phyloP scores from a whole-genome alignment of 2,888 invertebrate species.

The Lapara coniferarum region DNA sequence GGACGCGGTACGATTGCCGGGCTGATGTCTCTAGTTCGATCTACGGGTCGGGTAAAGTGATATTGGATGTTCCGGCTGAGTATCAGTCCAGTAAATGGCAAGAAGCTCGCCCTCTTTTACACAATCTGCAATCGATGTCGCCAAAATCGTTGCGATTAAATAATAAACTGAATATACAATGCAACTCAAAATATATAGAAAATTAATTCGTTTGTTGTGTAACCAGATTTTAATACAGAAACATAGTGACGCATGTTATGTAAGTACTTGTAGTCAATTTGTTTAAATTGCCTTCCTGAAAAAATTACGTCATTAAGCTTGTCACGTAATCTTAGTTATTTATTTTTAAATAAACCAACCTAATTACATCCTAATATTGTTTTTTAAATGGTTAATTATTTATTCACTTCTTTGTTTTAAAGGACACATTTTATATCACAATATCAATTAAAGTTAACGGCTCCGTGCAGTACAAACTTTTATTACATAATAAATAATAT shows the following conservation, averaged over 20 bases:
- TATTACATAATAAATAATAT: neutral
- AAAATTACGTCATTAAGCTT: neutral
- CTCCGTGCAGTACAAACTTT: neutral
- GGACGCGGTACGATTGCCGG: too few relatives aligned
- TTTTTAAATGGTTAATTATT: slow-evolving; percentile 7
- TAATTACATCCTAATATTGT: slow-evolving; percentile 5
- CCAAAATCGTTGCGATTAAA: too few relatives aligned
- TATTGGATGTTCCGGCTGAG: too few relatives aligned
- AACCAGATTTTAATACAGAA: too few relatives aligned
- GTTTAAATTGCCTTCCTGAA: neutral
- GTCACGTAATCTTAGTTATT: neutral
- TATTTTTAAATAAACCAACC: slow-evolving; percentile 2
- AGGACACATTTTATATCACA: neutral
- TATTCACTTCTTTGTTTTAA: slow-evolving; percentile 1
- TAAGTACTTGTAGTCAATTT: neutral
- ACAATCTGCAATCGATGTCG: too few relatives aligned
- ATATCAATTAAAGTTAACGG: slow-evolving; percentile 8
- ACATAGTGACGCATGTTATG: neutral
- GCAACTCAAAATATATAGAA: too few relatives aligned
- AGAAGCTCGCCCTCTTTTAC: too few relatives aligned
- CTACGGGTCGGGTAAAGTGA: too few relatives aligned
- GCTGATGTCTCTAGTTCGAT: too few relatives aligned
- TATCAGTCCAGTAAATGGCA: too few relatives aligned
- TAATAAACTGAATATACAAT: too few relatives aligned
- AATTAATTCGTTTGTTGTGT: too few relatives aligned